phyloP scores from a whole-genome alignment of 2,888 invertebrate genomes.

The Tuta absoluta region DNA sequence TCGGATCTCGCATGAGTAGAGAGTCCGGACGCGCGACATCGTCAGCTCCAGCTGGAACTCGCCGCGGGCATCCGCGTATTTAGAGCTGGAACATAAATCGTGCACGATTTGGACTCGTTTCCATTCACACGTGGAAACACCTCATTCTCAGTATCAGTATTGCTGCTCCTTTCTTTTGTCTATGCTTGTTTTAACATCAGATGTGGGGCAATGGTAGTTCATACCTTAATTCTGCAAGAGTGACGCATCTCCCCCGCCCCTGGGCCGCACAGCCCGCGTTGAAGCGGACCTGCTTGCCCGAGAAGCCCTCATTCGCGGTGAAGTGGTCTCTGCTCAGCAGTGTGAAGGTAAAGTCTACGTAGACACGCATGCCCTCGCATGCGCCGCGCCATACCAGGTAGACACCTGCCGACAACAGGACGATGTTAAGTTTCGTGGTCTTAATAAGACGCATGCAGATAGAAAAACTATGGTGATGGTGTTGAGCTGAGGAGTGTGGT shows the following conservation, averaged over 20 bases:
- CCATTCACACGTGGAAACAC: too few relatives aligned
- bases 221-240: constrained; percentile 82
- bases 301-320: constrained; percentile 89
- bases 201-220: not conserved
- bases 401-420: constrained; percentile 78
- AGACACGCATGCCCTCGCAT: constrained; percentile 87
- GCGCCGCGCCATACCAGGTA: constrained; percentile 89
- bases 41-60: constrained; percentile 90
- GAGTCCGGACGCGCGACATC: constrained; percentile 87
- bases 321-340: constrained; percentile 91
- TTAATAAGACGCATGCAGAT: too few relatives aligned
- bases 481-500: too few relatives aligned
- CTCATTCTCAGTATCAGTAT: too few relatives aligned
- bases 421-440: not conserved
- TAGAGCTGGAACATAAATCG: constrained; percentile 61
- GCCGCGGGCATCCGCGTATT: constrained; percentile 90
- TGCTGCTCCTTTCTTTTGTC: too few relatives aligned
- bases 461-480: too few relatives aligned
- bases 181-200: too few relatives aligned
- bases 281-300: constrained; percentile 87
- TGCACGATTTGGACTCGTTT: not conserved
- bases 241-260: constrained; percentile 87
- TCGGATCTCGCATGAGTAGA: constrained; percentile 87
- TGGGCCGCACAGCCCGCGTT: constrained; percentile 86
- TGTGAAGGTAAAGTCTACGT: constrained; percentile 90